Evolutionary conservation across 2,113 vertebrate genomes (phyloP).

Genomic region (Eurystomus gularis): DNA sequence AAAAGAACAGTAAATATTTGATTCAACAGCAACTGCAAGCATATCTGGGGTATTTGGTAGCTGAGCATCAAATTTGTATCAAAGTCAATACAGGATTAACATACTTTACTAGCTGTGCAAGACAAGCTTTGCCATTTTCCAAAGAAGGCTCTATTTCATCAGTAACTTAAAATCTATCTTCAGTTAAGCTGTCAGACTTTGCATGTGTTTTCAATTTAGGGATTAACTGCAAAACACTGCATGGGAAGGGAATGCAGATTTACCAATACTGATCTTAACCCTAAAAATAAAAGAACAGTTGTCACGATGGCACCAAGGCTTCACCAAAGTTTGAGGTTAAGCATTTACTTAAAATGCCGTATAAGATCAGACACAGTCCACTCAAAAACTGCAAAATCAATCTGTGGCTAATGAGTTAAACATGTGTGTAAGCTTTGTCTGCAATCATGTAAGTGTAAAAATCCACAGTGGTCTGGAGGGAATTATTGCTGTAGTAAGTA

Average conservation of each 20-base stretch:
- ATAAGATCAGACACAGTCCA: background rate
- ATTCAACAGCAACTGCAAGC: background rate
- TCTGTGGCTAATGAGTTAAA: background rate
- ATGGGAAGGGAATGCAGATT: background rate
- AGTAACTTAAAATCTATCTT: background rate
- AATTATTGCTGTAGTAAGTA: background rate
- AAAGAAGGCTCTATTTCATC: background rate
- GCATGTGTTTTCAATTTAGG: background rate
- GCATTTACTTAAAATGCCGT: slow-evolving; percentile 7
- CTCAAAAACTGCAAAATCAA: background rate
- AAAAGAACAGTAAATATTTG: background rate
- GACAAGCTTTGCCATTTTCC: background rate
- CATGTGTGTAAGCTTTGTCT: background rate
- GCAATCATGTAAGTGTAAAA: slow-evolving; percentile 7
- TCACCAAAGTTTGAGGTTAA: background rate
- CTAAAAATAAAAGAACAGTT: slow-evolving; percentile 8
- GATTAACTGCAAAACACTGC: background rate
- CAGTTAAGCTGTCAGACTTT: background rate
- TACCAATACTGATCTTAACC: background rate
- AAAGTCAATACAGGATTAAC: background rate
- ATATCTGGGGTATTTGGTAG: background rate
- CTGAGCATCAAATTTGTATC: background rate
- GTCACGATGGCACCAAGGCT: background rate
- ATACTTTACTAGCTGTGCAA: background rate
- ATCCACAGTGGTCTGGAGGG: background rate